Percentiles rank a stretch among this genome's conserved stretches.
phyloP scores from a whole-genome alignment of 2,797 vertebrate genomes.

The Lepus oiostolus region DNA sequence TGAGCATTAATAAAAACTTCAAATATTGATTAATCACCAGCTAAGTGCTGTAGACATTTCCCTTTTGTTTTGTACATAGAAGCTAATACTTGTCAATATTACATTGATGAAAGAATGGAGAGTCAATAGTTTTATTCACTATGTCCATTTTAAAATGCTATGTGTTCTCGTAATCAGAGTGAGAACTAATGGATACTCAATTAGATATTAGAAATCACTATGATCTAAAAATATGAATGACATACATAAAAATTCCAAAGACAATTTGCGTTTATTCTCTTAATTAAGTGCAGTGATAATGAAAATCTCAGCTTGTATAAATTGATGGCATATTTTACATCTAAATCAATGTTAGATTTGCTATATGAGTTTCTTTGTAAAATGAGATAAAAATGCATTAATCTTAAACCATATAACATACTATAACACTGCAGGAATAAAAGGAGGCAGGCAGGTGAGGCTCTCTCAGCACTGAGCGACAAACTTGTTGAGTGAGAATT shows the following conservation, averaged over 20 bases:
- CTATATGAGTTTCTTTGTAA: constrained; percentile 8
- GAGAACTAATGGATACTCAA: neutral
- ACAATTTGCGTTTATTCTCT: neutral
- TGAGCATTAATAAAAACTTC: constrained; percentile 84
- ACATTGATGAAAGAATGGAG: constrained; percentile 82
- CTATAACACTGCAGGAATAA: neutral
- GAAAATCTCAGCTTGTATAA: neutral
- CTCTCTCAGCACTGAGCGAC: constrained; percentile 7
- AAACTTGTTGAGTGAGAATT: neutral
- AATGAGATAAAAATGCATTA: neutral
- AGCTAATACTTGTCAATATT: constrained; percentile 78
- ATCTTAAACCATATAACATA: neutral
- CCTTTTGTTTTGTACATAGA: constrained; percentile 79
- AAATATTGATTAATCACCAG: constrained; percentile 85
- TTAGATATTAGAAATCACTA: constrained; percentile 64
- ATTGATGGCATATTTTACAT: neutral
- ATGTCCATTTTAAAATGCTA: constrained; percentile 66
- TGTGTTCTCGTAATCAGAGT: constrained; percentile 73
- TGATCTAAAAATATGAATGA: constrained; percentile 46
- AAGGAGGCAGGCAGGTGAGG: neutral
- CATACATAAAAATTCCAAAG: neutral
- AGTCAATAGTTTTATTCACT: constrained; percentile 81
- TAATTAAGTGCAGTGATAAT: constrained; percentile 38
- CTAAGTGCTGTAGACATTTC: constrained; percentile 74
- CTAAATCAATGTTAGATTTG: neutral